Base-by-base conservation (phyloP, 2,113 vertebrate genomes). In the Seriola quinqueradiata region DNA sequence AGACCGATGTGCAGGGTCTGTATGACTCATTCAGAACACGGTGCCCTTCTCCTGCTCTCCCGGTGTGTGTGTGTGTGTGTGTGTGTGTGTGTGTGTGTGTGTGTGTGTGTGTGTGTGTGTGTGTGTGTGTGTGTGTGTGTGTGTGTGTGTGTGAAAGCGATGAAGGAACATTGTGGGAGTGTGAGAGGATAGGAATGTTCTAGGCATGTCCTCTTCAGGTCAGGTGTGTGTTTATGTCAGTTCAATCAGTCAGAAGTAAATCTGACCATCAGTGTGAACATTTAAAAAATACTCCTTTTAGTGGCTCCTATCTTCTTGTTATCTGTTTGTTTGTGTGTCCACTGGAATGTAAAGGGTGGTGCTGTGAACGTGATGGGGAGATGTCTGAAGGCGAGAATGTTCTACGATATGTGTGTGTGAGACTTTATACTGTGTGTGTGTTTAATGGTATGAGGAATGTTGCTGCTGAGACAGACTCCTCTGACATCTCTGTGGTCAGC, bases 11-110 rank as follows among this genome's bases (percentile, higher is more conserved):
- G 32, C 84, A 76, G 78, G 70, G 72, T 87, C 42, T 87, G 57
- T 44, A 85, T 92, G 91, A 90, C 78, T 94, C 92, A 92, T 85
- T 84, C 77, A 83, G 89, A 89, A 87, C 90, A 84, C 57, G 42
- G 28, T 91, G 85, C 80, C 83, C 88, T 92, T 86, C 82, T 36
- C 54, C 73, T 85, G 70, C 78, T 77, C 77, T 71, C 66, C 57
- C 19, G 36, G 9, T 21, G 21, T 42, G 50, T 63, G 23, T 17
- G 59, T 23, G 8, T 57, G 55, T 44, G 34, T 36, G 34, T 36
- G 34, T 70, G 81, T 68, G 68, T 46, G 55, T 73, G 67, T 60
- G 59, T 61, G 60, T 64, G 46, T 52, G n/a, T 74, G 52, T 70
- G 81, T 68, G 68, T 46, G 55, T 60, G 59, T 61, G 60, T 64